Evolutionary conservation across 2,113 vertebrate species (phyloP).

Genomic region (Podiceps cristatus): DNA sequence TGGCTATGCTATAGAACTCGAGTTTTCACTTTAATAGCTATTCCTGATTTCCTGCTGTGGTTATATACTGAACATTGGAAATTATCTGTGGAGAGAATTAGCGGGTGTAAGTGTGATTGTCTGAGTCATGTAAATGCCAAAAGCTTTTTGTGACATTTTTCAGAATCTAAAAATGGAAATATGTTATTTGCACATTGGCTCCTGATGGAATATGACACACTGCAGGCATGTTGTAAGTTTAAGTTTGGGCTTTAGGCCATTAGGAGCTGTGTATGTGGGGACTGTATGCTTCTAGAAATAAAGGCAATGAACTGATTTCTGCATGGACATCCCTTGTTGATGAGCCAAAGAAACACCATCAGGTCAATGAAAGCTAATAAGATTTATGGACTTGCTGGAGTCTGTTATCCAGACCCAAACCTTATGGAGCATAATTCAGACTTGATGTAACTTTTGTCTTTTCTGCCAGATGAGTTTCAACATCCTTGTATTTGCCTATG

Average conservation of each 20-base stretch:
- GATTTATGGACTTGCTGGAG: conserved; percentile 53
- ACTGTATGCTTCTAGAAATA: background rate
- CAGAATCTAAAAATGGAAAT: conserved; percentile 81
- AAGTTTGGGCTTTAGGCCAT: conserved; percentile 57
- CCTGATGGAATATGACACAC: conserved; percentile 75
- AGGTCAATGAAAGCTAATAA: conserved; percentile 47
- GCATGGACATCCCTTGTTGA: background rate
- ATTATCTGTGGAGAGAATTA: conserved; percentile 80
- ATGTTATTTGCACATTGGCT: conserved; percentile 78
- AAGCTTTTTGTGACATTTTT: conserved; percentile 83
- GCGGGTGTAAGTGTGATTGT: conserved; percentile 68
- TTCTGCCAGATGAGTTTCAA: conserved; percentile 49
- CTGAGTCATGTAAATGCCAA: conserved; percentile 81
- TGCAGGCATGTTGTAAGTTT: conserved; percentile 41
- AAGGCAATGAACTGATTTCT: background rate
- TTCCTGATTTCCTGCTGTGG: conserved; percentile 75
- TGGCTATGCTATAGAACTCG: conserved; percentile 50
- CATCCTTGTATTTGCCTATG: conserved; percentile 3
- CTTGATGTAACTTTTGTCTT: conserved; percentile 59
- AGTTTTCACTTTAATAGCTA: conserved; percentile 69
- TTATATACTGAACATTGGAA: conserved; percentile 73
- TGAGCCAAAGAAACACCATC: conserved; percentile 11
- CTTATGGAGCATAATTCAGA: conserved; percentile 46
- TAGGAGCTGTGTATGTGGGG: background rate
- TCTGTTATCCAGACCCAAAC: conserved; percentile 17